These are phyloP conservation scores for Catharus bicknelli DNA, from an alignment of 2,113 vertebrate genomes.

Conservation along the genomic window DNA sequence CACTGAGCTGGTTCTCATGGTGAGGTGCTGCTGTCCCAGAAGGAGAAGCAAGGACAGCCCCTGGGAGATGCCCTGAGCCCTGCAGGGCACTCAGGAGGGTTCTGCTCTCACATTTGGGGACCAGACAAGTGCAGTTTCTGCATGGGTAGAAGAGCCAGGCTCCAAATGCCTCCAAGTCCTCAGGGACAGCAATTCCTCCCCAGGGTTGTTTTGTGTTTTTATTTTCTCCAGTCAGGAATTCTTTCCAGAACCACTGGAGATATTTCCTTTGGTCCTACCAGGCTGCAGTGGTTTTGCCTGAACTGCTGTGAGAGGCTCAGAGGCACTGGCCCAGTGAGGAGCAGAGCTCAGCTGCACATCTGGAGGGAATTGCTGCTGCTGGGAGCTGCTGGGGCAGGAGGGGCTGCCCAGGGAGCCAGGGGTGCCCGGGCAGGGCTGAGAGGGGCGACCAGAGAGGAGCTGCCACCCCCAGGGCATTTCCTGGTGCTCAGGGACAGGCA, in stretches of 20 bases:
- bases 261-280: background rate
- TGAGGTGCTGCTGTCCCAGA: background rate
- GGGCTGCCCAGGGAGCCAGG: background rate
- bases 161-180: background rate
- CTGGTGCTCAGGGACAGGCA: background rate
- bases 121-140: background rate
- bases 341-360: constrained; percentile 2
- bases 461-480: background rate
- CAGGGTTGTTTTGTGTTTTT: background rate
- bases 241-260: background rate
- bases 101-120: background rate
- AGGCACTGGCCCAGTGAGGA: background rate
- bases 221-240: background rate
- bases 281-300: background rate
- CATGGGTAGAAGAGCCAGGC: background rate
- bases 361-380: constrained; percentile 40
- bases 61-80: background rate
- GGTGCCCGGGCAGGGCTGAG: background rate
- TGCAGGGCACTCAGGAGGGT: background rate
- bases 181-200: background rate
- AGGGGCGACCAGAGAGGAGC: background rate
- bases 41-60: background rate
- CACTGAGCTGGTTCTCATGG: accelerated
- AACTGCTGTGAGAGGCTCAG: background rate
- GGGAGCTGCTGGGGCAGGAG: background rate